Conservation (phyloP, 2,113 vertebrate species). For the Rhabdomys dilectus region DNA sequence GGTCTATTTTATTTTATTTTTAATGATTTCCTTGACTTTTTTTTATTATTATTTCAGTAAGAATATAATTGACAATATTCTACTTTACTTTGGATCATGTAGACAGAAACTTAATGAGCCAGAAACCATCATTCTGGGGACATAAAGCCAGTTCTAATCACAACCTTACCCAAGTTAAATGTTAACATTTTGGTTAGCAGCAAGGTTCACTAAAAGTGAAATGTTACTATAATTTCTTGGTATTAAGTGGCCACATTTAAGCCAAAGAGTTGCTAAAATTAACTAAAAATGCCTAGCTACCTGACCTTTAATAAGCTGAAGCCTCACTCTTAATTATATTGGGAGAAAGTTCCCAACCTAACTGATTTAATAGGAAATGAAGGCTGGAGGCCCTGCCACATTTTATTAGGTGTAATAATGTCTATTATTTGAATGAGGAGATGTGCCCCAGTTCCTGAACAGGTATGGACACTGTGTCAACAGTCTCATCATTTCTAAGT, state of each 20-base stretch:
- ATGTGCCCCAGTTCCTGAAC: constrained; percentile 23
- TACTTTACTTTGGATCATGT: constrained; percentile 8
- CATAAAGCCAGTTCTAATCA: constrained; percentile 81
- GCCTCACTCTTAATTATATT: constrained; percentile 70
- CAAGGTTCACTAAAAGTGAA: constrained; percentile 82
- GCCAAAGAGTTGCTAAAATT: constrained; percentile 80
- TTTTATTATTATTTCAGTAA: constrained; percentile 29
- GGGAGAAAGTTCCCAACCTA: constrained; percentile 39
- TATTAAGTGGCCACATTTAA: constrained; percentile 76
- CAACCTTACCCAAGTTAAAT: constrained; percentile 76
- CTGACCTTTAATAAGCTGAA: constrained; percentile 70
- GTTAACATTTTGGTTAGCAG: constrained; percentile 80
- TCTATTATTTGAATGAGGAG: constrained; percentile 29
- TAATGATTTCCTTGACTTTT: constrained; percentile 17
- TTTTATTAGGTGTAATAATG: constrained; percentile 10
- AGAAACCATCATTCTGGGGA: constrained; percentile 65
- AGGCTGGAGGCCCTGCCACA: not conserved
- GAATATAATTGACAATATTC: constrained; percentile 55
- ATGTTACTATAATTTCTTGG: constrained; percentile 80
- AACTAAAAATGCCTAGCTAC: constrained; percentile 63
- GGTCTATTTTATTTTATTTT: not conserved
- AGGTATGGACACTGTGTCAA: not conserved
- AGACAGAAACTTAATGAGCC: constrained; percentile 70
- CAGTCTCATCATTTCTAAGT: constrained; percentile 17
- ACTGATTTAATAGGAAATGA: constrained; percentile 47